Evolutionary conservation across 2,888 invertebrate genomes (phyloP), one percentile per base, ranked within the genome.

Genomic region (Ormyrus pomaceus): DNA sequence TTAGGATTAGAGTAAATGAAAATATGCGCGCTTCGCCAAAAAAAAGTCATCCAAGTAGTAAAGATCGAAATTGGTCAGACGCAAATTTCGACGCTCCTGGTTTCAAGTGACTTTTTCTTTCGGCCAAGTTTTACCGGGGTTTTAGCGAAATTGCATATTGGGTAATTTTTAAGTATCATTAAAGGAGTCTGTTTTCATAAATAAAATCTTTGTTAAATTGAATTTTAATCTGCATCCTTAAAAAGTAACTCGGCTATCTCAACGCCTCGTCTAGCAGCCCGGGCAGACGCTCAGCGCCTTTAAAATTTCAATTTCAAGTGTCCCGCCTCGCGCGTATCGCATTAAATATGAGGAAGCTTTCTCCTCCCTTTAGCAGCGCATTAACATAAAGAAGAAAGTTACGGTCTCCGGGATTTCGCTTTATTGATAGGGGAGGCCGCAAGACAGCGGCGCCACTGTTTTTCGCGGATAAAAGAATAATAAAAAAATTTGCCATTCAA

Each of bases 401-500:
- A 6, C 55, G 55, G 34, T 34, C 34, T 34, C 34, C 34, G 34
- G 34, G 69, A 48, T 55, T 64, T 64, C 34, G 10, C n/a, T 59
- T 72, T 66, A 61, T 78, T 61, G 71, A 78, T 77, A 59, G 77
- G 53, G 45, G 48, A 34, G 50, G 6, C 9, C 13, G 55, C 1
- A 9, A 50, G 58, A 5, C 7, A 34, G 6, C 61, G 66, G 6
- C 55, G 11, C 34, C 58, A 10, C 13, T 59, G 58, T 64, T 58
- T 65, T 6, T 69, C 50, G 51, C 46, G 66, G 50, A 76, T 53
- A 68, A 66, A 76, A 65, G 59, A 80, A 68, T 59, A 66, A 86
- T 84, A 84, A 86, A 87, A 86, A 84, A 84, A 86, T 87, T 87
- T 86, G 86, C 85, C 85, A 87, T 87, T 87, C 86, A 87, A 87